These are phyloP conservation scores for Ibidorhyncha struthersii DNA, from an alignment of 2,113 vertebrate genomes.

Conservation along the genomic window DNA sequence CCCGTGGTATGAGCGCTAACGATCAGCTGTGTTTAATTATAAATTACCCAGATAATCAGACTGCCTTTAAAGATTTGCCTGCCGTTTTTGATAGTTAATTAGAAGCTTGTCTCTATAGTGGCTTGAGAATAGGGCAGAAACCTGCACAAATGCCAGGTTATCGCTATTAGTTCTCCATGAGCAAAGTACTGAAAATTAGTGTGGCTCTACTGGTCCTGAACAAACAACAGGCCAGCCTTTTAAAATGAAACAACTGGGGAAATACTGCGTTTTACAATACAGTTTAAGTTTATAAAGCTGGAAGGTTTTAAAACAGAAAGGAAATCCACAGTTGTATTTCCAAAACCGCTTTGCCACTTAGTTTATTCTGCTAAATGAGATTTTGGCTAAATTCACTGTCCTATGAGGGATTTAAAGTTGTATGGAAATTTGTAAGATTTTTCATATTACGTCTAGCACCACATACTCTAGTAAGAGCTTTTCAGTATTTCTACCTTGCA, in stretches of 20 bases:
- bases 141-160: not conserved
- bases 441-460: not conserved
- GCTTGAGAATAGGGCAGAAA: not conserved
- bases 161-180: not conserved
- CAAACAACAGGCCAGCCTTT: not conserved
- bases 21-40: not conserved
- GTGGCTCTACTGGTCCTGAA: not conserved
- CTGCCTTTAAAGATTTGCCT: not conserved
- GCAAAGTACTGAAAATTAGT: not conserved
- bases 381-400: not conserved
- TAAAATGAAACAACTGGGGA: not conserved
- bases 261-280: not conserved
- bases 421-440: not conserved
- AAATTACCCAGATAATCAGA: not conserved
- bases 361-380: not conserved
- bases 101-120: not conserved
- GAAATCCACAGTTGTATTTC: not conserved
- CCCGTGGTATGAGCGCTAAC: not conserved
- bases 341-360: not conserved
- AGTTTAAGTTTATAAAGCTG: not conserved
- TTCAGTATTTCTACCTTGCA: not conserved
- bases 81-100: not conserved
- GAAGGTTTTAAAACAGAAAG: not conserved
- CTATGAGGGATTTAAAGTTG: not conserved
- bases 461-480: not conserved